Base-by-base conservation (phyloP, 1,140 invertebrate species). In the Meloidogyne chitwoodi region DNA sequence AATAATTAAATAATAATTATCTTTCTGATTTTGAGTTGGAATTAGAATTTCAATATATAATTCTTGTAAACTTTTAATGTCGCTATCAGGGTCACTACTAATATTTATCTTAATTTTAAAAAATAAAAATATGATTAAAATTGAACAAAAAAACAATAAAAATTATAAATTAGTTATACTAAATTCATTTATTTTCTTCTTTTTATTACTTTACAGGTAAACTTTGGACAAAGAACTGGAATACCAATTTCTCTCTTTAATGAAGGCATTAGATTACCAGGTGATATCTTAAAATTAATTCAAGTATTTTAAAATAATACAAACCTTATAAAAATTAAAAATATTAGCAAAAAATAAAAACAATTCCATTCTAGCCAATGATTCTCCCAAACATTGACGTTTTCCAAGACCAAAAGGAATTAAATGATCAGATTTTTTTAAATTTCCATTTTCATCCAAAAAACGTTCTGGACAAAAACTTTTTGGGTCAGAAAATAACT, bases 291-390 rank as follows among this genome's bases (percentile, higher is more conserved):
- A 16, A 31, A 31, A 61, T 19, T 38, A n/a, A 69, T 3, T 41
- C 16, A 71, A 56, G 22, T 48, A 22, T 14, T 10, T 71, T 56
- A 24, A 22, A 31, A n/a, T 63, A 67, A 11, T 24, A 12, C n/a
- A 22, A 19, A 62, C 70, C 16, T 16, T 73, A 34, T 73, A 73
- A n/a, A 24, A 10, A 34, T 73, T 63, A 41, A 77, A 77, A 61
- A 79, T 29, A 29, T 79, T 79, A 14, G 78, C 48, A 38, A 71
- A 41, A 56, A 79, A 79, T 11, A 79, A 38, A 65, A 79, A 79
- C n/a, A 79, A 27, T 71, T 79, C 77, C 77, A 79, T 79, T 14
- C 77, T 65, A 41, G 77, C 77, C n/a, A 79, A 68, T n/a, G 75
- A 73, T 56, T 79, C 77, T n/a, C 77, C 77, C 3, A 79, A 62